phyloP scores from a whole-genome alignment of 2,888 invertebrate genomes.

The Scaptodrosophila latifasciaeformis region DNA sequence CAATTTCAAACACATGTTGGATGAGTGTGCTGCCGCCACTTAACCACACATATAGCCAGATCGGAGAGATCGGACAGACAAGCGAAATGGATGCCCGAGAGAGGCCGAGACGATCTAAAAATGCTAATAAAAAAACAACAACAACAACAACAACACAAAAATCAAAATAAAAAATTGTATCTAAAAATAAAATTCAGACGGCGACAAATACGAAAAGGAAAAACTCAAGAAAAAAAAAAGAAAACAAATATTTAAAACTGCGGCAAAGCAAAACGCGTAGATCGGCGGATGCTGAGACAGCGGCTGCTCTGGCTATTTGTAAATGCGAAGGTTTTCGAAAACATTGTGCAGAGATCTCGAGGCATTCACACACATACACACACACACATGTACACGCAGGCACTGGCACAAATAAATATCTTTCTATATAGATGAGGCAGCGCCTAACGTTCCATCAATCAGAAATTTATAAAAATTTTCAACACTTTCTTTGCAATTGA shows the following conservation, averaged over 20 bases:
- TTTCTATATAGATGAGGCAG: neutral
- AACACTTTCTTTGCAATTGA: constrained; percentile 18
- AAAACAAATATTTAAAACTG: constrained; percentile 43
- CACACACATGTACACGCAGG: neutral
- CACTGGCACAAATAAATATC: neutral
- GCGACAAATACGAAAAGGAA: constrained; percentile 24
- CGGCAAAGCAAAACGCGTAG: constrained; percentile 34
- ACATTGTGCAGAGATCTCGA: too few species aligned
- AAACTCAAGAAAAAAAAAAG: constrained; percentile 25
- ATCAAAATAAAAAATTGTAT: constrained; percentile 36
- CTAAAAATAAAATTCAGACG: constrained; percentile 52
- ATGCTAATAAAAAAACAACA: constrained; percentile 46
- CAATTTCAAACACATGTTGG: constrained; percentile 63
- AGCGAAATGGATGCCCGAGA: constrained; percentile 8
- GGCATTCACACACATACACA: constrained; percentile 4
- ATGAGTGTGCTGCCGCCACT: constrained; percentile 30
- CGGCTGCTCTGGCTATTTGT: constrained; percentile 58
- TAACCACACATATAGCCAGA: constrained; percentile 12
- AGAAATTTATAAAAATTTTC: constrained; percentile 16
- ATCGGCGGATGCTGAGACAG: too few species aligned
- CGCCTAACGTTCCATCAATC: constrained; percentile 10
- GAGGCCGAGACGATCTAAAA: constrained; percentile 43
- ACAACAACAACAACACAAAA: constrained; percentile 34
- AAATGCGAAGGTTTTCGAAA: constrained; percentile 51
- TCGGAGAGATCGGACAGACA: too few species aligned